A percentile compares a stretch with the other conserved stretches of the same genome.
These are phyloP conservation scores for Dasyurus viverrinus DNA, from an alignment of 2,113 vertebrate species.

Conservation along the genomic window DNA sequence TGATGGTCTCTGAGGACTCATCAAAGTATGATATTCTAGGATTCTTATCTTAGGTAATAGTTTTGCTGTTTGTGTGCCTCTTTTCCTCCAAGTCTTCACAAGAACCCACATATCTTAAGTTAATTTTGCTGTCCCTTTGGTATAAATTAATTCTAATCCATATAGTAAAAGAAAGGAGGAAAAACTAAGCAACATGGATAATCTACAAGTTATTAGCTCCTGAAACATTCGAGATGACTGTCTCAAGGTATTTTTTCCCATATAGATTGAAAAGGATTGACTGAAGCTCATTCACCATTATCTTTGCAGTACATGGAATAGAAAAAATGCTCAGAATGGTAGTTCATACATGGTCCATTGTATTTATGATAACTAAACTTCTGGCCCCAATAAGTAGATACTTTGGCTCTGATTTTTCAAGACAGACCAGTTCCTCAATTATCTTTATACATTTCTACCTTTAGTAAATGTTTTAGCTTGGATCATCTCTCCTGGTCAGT, in stretches of 20 bases:
- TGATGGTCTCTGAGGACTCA: background rate
- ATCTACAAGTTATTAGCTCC: background rate
- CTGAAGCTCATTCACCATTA: background rate
- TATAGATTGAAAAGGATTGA: background rate
- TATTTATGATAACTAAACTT: background rate
- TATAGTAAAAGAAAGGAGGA: background rate
- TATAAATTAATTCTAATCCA: background rate
- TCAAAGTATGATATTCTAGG: background rate
- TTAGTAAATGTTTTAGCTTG: background rate
- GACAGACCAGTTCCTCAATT: background rate
- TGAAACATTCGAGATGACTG: background rate
- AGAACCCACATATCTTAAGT: background rate
- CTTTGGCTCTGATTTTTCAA: background rate
- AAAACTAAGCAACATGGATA: background rate
- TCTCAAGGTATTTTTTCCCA: background rate
- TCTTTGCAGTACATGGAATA: background rate
- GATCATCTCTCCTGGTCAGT: slow-evolving; percentile 5
- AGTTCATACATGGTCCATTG: background rate
- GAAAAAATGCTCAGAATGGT: background rate
- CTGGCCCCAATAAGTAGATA: background rate
- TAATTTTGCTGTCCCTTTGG: slow-evolving; percentile 16
- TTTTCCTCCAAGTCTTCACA: background rate
- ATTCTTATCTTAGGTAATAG: background rate
- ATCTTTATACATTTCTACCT: background rate
- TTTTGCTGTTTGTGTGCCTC: background rate